Base-by-base conservation (phyloP, 1,140 invertebrate genomes). In the Globodera rostochiensis region DNA sequence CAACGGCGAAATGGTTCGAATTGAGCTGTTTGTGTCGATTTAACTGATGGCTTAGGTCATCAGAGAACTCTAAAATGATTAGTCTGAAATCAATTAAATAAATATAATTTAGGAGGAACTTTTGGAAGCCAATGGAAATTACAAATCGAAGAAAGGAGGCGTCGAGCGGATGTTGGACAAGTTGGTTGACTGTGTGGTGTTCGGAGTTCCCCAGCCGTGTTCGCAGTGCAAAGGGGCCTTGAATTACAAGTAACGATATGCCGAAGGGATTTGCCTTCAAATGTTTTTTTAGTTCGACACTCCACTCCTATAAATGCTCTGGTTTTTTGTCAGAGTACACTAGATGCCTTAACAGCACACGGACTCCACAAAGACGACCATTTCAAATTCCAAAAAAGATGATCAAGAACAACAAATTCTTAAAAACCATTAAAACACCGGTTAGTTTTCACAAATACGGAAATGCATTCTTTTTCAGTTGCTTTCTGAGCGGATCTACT, bases 321-420 rank as follows among this genome's bases (percentile, higher is more conserved):
- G 96, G 96, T 67, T 91, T 94, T 90, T 85, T 96, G 53, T 94
- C 93, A 45, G 96, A 96, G 90, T 98, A 95, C 95, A 94, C 94
- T 0, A 95, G 94, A 90, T 98, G 97, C 90, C 91, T 92, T 67
- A 93, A 94, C 84, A 87, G 93, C 9, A 93, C 93, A 0, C 92
- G 93, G 85, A 92, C 93, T 36, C 96, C 96, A 15, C 13, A 57
- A 36, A 8, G 92, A 93, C 85, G 91, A 95, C 77, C 92, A 70
- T 95, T 96, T 85, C 92, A 92, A 86, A 90, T 98, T 50, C 94
- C 95, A 3, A 89, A 90, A 21, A 91, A 93, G 4, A 11, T 87
- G 45, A 76, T 47, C 36, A 47, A 79, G n/a, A 36, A 79, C 6
- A 50, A 80, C 71, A 74, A 81, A 8, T 83, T 84, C 49, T 25